A percentile compares a stretch with the other conserved stretches of the same genome.
These are phyloP conservation scores for Antitype chi DNA, from an alignment of 2,888 invertebrate genomes.

Conservation along the genomic window DNA sequence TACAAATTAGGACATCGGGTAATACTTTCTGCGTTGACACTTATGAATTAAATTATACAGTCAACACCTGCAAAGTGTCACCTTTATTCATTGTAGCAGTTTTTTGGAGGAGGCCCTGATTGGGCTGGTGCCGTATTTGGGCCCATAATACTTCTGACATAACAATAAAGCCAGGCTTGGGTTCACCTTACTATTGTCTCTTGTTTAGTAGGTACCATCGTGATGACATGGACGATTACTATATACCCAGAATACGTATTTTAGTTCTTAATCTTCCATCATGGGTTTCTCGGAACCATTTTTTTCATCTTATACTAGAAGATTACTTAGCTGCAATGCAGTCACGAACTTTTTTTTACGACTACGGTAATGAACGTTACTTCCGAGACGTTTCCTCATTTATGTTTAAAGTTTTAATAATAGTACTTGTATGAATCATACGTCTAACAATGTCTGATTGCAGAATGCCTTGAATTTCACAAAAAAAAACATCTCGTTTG, in stretches of 20 bases:
- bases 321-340: conserved; percentile 35
- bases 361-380: conserved; percentile 65
- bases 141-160: conserved; percentile 7
- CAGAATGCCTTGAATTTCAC: conserved; percentile 49
- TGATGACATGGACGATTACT: not conserved
- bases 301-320: conserved; percentile 32
- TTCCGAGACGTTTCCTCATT: conserved; percentile 76
- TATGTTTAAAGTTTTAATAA: conserved; percentile 56
- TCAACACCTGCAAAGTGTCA: conserved; percentile 10
- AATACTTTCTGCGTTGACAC: not conserved
- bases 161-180: conserved; percentile 10
- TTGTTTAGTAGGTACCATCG: not conserved
- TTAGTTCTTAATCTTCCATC: conserved; percentile 36
- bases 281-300: conserved; percentile 43
- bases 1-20: not conserved
- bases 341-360: conserved; percentile 66
- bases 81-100: conserved; percentile 26
- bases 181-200: conserved; percentile 1
- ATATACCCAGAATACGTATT: conserved; percentile 3
- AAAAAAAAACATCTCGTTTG: conserved; percentile 39
- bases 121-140: conserved; percentile 39
- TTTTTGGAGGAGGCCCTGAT: conserved; percentile 40
- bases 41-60: conserved; percentile 4
- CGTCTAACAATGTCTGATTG: conserved; percentile 36
- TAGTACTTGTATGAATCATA: conserved; percentile 56